A percentile compares a stretch with the other conserved stretches of the same genome.
Conservation (phyloP, 2,888 invertebrate genomes). For the Drosophila silvestris region DNA sequence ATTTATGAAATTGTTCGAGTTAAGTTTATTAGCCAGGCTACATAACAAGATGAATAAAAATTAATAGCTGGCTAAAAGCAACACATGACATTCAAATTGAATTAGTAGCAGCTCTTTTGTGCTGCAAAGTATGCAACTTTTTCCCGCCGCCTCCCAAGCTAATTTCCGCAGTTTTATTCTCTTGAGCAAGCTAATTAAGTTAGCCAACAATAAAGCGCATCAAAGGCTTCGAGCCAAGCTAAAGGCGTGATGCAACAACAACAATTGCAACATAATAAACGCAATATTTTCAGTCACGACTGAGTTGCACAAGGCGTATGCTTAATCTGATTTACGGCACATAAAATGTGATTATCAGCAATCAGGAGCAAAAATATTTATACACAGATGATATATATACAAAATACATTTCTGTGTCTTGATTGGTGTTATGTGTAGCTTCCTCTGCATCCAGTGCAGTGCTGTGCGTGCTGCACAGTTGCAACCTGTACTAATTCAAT, state of each 20-base stretch:
- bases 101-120: conserved; percentile 29
- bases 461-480: conserved; percentile 17
- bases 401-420: neutral
- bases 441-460: neutral
- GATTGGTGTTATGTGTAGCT: neutral
- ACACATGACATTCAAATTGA: conserved; percentile 25
- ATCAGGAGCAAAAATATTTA: conserved; percentile 1
- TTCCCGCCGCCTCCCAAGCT: neutral
- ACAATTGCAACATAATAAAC: conserved; percentile 27
- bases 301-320: conserved; percentile 57
- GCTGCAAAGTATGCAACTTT: conserved; percentile 64
- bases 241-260: conserved; percentile 13
- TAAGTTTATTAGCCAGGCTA: conserved; percentile 4
- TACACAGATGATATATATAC: neutral
- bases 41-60: neutral
- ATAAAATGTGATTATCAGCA: conserved; percentile 69
- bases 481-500: conserved; percentile 72
- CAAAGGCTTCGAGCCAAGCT: conserved; percentile 29
- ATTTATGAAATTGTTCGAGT: neutral
- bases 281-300: conserved; percentile 49
- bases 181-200: conserved; percentile 65
- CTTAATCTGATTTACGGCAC: conserved; percentile 73
- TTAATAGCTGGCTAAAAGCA: conserved; percentile 1
- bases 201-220: conserved; percentile 67
- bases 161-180: conserved; percentile 38